A percentile compares a stretch with the other conserved stretches of the same genome.
Conservation (phyloP, 2,888 invertebrate genomes). For the Thysanoteuthis rhombus region DNA sequence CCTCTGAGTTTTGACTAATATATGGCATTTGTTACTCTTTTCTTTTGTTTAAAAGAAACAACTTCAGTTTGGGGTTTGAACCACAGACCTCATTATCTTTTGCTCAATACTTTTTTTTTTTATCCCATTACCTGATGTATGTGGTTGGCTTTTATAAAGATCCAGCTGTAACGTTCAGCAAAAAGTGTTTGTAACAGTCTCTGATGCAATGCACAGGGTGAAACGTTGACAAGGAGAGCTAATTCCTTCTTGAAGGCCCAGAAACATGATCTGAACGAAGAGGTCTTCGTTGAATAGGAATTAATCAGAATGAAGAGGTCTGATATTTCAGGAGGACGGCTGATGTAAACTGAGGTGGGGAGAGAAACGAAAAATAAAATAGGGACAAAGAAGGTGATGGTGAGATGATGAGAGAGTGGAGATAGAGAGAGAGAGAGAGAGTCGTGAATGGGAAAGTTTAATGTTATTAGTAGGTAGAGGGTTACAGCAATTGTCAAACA, state of each 20-base stretch:
- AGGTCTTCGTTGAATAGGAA: neutral
- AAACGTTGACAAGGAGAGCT: neutral
- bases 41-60: too few species aligned
- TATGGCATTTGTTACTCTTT: too few species aligned
- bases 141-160: neutral
- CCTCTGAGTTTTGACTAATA: too few species aligned
- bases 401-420: neutral
- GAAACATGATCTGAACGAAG: neutral
- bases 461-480: neutral
- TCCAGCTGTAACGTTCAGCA: neutral
- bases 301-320: neutral
- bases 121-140: neutral
- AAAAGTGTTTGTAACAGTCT: neutral
- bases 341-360: neutral
- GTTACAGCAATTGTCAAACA: too few species aligned
- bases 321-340: neutral
- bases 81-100: neutral
- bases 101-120: neutral
- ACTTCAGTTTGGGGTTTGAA: too few species aligned
- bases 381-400: neutral
- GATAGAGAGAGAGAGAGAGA: conserved; percentile 20
- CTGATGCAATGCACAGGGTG: neutral
- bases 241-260: neutral
- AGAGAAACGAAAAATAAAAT: neutral
- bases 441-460: neutral